phyloP scores from a whole-genome alignment of 2,113 vertebrate genomes.

The Tringa solitaria region DNA sequence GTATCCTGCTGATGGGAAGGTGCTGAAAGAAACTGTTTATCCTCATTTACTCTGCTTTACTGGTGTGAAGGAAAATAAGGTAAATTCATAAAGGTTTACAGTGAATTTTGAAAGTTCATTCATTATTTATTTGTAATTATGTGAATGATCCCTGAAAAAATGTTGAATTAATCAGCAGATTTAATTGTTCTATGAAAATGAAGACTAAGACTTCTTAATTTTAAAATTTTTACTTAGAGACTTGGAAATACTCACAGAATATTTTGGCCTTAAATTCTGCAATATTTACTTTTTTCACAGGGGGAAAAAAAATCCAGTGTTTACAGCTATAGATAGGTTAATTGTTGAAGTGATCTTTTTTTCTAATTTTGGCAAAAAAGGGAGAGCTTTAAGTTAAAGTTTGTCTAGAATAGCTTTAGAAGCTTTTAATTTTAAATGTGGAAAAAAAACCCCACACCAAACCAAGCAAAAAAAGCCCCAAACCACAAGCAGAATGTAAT shows the following conservation, averaged over 20 bases:
- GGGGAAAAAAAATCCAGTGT: rapidly evolving
- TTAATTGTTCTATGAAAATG: not conserved
- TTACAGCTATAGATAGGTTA: not conserved
- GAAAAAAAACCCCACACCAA: not conserved
- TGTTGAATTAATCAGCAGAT: not conserved
- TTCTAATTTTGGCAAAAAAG: not conserved
- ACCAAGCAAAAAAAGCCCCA: too few species aligned
- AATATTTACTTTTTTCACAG: not conserved
- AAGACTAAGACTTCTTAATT: not conserved
- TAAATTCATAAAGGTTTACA: slow-evolving; percentile 22
- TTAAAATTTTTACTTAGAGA: not conserved
- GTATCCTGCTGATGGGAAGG: slow-evolving; percentile 64
- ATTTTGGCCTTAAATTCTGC: not conserved
- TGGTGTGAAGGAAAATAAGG: slow-evolving; percentile 66
- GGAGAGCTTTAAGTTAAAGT: not conserved
- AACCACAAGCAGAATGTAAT: not conserved
- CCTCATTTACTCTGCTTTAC: slow-evolving; percentile 77
- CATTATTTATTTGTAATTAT: not conserved
- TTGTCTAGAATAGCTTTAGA: not conserved
- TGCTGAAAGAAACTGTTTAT: slow-evolving; percentile 72
- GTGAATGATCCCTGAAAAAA: not conserved
- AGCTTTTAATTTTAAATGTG: not conserved
- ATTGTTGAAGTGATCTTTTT: not conserved
- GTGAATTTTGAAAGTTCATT: not conserved
- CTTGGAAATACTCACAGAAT: not conserved